Evolutionary conservation across 2,113 vertebrate species (phyloP), one percentile per base, ranked within the genome.

Genomic region (Calypte anna): DNA sequence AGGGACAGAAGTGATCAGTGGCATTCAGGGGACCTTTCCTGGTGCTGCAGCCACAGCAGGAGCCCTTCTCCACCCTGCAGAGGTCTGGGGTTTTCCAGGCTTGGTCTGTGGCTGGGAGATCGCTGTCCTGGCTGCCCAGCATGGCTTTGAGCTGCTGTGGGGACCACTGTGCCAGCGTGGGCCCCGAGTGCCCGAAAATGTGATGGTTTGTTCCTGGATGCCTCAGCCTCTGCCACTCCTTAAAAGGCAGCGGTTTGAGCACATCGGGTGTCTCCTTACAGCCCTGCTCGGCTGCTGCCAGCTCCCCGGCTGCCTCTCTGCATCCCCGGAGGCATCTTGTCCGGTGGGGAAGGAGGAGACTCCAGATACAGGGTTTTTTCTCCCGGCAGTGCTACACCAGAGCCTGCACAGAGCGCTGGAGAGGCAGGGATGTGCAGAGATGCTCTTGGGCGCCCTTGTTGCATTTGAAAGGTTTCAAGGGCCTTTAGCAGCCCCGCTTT

Each of bases 241-340:
- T 95, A 95, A 96, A 96, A 96, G 96, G 95, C 95, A 93, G 88
- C 1, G 0, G 72, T 77, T 51, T 57, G 63, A 79, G 92, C 51
- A 83, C 27, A 3, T 64, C 2, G 4, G 30, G 88, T 93, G 88
- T 96, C 82, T 83, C 82, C 88, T 94, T 96, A 91, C 90, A 86
- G 76, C 51, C 40, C 51, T 10, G 28, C 38, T 76, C 14, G 50
- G 50, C 66, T 88, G 91, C 78, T 92, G 92, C 53, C 91, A 85
- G 75, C 67, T 76, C 79, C 31, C 23, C 6, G 7, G 14, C 73
- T 91, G 83, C 82, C 30, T 94, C 61, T 46, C 66, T 79, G 46
- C 54, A 31, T 76, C 75, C 78, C 69, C 31, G 5, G 46, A 96
- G 33, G 83, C 80, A 28, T 66, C 78, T 88, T 46, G 21, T 82